phyloP scores from a whole-genome alignment of 2,888 invertebrate species.

The Trachelus stipa region DNA sequence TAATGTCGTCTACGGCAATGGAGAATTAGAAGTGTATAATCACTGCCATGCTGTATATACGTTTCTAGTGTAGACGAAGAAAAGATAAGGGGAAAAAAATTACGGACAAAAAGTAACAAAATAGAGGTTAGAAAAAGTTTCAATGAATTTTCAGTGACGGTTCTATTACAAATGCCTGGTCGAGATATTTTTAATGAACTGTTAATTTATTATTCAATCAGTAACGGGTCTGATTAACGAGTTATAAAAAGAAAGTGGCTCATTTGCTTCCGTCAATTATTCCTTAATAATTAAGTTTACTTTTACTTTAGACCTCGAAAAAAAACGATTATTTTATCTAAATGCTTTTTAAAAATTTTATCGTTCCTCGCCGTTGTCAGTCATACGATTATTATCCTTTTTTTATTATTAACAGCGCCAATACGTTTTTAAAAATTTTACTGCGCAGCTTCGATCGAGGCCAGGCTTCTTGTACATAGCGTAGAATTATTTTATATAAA shows the following conservation, averaged over 20 bases:
- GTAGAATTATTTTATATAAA: constrained; percentile 18
- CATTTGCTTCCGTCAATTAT: background rate
- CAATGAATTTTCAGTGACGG: constrained; percentile 19
- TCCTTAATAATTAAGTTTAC: background rate
- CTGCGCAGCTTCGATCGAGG: background rate
- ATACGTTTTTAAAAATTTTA: background rate
- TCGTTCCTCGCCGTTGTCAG: background rate
- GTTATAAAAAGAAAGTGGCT: background rate
- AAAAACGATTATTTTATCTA: background rate
- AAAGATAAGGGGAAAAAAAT: background rate
- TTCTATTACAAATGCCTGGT: background rate
- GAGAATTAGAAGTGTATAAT: constrained; percentile 54
- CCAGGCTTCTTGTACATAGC: constrained; percentile 16
- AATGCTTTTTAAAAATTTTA: background rate
- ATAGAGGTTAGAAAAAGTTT: constrained; percentile 14
- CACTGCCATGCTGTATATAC: constrained; percentile 63
- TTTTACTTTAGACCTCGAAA: background rate
- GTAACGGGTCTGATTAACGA: background rate
- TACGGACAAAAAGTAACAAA: background rate
- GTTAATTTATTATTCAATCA: background rate
- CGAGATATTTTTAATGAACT: background rate
- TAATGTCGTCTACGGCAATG: background rate
- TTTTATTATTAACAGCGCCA: background rate
- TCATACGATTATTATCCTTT: background rate
- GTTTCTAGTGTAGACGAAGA: constrained; percentile 50